Conservation (phyloP, 2,888 invertebrate species). For the Tanypteryx hageni region DNA sequence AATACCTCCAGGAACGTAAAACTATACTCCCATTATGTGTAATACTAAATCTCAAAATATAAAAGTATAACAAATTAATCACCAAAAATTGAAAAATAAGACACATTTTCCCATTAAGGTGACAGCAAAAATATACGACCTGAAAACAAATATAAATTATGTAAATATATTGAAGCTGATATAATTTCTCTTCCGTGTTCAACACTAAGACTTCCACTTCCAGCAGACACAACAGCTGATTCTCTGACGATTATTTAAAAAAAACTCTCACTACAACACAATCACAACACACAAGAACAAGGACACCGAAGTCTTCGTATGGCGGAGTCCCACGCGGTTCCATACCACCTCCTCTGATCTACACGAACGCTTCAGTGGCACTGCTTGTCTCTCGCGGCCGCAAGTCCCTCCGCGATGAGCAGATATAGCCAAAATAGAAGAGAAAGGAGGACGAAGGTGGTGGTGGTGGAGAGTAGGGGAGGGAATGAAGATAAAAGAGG, state of each 20-base stretch:
- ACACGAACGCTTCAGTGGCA: neutral
- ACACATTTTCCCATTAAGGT: neutral
- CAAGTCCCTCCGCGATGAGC: constrained; percentile 20
- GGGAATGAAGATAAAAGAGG: neutral
- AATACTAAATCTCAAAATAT: too few relatives aligned
- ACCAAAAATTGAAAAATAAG: too few relatives aligned
- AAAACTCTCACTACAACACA: constrained; percentile 9
- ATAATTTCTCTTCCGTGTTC: neutral
- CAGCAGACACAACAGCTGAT: neutral
- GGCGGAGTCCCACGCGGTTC: neutral
- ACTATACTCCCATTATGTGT: too few relatives aligned
- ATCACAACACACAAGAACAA: neutral
- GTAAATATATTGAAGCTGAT: neutral
- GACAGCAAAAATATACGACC: neutral
- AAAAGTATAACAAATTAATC: too few relatives aligned
- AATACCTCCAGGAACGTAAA: too few relatives aligned
- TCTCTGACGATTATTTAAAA: neutral
- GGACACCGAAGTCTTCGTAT: neutral
- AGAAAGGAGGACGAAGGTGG: constrained; percentile 12
- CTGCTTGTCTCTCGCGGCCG: constrained; percentile 8
- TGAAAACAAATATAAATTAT: neutral
- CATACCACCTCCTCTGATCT: neutral
- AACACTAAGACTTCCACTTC: neutral
- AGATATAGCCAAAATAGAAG: constrained; percentile 15
- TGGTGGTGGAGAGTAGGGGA: neutral